Evolutionary conservation across 1,140 invertebrate species (phyloP), one percentile per base, ranked within the genome.

Genomic region (Drosophila virilis): DNA sequence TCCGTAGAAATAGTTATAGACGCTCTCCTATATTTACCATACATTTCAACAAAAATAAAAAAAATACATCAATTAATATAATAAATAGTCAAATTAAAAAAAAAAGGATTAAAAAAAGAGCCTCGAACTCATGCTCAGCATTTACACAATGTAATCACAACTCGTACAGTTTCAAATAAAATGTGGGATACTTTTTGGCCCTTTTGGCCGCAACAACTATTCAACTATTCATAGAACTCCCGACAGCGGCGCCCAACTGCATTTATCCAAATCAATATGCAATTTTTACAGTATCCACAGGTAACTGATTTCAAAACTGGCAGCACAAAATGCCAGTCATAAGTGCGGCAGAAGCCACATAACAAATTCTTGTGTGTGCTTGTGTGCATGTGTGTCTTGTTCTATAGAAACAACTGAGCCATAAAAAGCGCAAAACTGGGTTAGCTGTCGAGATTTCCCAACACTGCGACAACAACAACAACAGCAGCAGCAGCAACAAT

Each of bases 351-450:
- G 54, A 54, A 54, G 51, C 33, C 51, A 64, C 59, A 74, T 33
- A 57, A 59, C 61, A 54, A 71, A 66, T 68, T 68, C 17, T 10
- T 12, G 22, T n/a, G 45, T 55, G 6, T 0, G 1, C n/a, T 1
- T 22, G 22, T 43, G 45, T 55, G 6, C 0, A 0, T 40, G 38
- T 40, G 10, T 54, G 51, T 35, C 51, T 37, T 6, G 1, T n/a
- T 35, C 50, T 10, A 38, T 61, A 12, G 48, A 17, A 32, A 42
- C 48, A 76, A 60, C 62, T 65, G 65, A 75, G 62, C 54, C 81
- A 84, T 84, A 68, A 80, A 86, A 83, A 79, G 68, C 83, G 64
- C 58, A 83, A 86, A 86, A 88, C 83, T 86, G 67, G 83, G 83
- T 86, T 86, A 88, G 83, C 75, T 89, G 82, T 85, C 52, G 76